Conservation (phyloP, 2,113 vertebrate genomes). For the Suncus etruscus region DNA sequence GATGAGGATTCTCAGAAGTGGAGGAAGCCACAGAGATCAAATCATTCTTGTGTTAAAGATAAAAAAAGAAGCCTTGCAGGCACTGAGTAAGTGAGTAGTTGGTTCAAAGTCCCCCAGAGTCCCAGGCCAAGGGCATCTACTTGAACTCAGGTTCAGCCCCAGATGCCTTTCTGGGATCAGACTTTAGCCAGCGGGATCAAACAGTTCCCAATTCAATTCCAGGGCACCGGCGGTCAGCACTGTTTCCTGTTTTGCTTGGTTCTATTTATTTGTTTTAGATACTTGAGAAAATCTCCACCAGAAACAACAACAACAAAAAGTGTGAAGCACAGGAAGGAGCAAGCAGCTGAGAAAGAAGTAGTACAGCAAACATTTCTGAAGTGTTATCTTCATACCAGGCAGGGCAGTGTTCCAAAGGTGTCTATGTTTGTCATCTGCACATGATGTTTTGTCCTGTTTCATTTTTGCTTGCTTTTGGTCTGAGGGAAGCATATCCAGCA, state of each 20-base stretch:
- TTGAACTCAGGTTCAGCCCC: neutral
- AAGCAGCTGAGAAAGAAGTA: fast-evolving
- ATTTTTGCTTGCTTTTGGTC: neutral
- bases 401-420: neutral
- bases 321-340: neutral
- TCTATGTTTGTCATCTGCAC: neutral
- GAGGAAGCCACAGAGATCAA: neutral
- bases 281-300: neutral
- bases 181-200: neutral
- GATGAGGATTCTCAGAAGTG: neutral
- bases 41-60: neutral
- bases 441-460: neutral
- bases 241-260: neutral
- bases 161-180: neutral
- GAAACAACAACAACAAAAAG: neutral
- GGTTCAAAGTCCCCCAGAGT: neutral
- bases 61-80: neutral
- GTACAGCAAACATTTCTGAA: neutral
- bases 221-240: neutral
- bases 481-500: neutral
- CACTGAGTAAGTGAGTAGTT: neutral
- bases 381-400: neutral
- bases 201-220: neutral
- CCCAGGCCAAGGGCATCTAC: neutral
- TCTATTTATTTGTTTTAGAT: constrained; percentile 2